Conservation (phyloP, 37 sponge, comb jelly and placozoan genomes). For the Cliona cf. orientalis region DNA sequence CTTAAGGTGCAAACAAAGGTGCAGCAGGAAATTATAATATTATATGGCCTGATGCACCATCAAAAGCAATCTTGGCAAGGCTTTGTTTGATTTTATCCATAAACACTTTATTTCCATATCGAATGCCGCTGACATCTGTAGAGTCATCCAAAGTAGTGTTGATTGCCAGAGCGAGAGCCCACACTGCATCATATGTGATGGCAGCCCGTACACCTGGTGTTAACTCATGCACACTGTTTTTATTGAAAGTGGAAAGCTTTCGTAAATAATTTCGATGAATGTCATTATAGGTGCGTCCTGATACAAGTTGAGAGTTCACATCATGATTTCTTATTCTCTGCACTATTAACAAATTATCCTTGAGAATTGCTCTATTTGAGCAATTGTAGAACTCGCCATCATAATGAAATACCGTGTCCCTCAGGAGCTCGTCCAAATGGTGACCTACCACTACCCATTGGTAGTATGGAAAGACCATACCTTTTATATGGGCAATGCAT, state of each 20-base stretch:
- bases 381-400: not conserved
- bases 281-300: not conserved
- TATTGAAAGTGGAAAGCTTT: not conserved
- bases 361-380: not conserved
- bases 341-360: not conserved
- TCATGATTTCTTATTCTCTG: too few relatives aligned
- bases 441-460: not conserved
- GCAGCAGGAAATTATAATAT: too few relatives aligned
- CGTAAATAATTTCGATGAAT: not conserved
- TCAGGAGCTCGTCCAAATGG: not conserved
- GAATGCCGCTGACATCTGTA: too few relatives aligned
- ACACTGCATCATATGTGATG: conserved; percentile 14
- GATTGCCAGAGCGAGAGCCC: conserved; percentile 35
- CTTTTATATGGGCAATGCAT: not conserved
- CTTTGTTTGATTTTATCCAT: not conserved
- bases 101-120: too few relatives aligned
- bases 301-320: not conserved
- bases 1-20: too few relatives aligned
- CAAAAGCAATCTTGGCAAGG: not conserved
- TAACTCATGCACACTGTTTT: not conserved
- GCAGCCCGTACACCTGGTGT: not conserved
- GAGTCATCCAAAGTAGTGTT: too few relatives aligned
- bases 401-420: not conserved
- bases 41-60: not conserved
- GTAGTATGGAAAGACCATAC: not conserved